Evolutionary conservation across 1,140 invertebrate species (phyloP).

Genomic region (Whitmania pigra): DNA sequence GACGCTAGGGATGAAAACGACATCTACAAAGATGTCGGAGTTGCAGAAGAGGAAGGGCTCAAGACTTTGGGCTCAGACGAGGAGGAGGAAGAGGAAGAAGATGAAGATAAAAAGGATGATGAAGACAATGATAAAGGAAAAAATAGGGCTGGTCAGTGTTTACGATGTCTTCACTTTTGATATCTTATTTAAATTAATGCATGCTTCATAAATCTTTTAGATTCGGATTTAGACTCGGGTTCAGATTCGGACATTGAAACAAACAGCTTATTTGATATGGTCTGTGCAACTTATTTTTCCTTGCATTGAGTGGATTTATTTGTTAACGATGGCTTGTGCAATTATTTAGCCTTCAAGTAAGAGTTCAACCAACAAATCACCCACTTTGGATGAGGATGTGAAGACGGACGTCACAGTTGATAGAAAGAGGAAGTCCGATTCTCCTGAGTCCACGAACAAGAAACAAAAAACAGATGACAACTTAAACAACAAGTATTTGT

Average conservation of each 20-base stretch:
- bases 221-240: constrained; percentile 16
- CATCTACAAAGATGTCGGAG: constrained; percentile 54
- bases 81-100: constrained; percentile 49
- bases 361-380: too few relatives aligned
- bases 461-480: too few relatives aligned
- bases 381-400: too few relatives aligned
- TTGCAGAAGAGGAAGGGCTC: constrained; percentile 76
- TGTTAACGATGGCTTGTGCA: too few relatives aligned
- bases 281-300: too few relatives aligned
- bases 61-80: constrained; percentile 77
- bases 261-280: too few relatives aligned
- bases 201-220: background rate
- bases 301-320: too few relatives aligned
- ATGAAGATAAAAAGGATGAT: constrained; percentile 36
- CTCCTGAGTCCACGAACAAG: too few relatives aligned
- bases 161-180: background rate
- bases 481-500: too few relatives aligned
- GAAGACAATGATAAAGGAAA: constrained; percentile 20
- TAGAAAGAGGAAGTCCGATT: too few relatives aligned
- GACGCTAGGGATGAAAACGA: constrained; percentile 55
- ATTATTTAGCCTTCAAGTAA: too few relatives aligned
- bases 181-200: background rate
- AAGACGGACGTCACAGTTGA: too few relatives aligned
- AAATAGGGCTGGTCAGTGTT: constrained; percentile 11
- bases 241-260: constrained; percentile 19